phyloP scores from a whole-genome alignment of 2,113 vertebrate species.

The Castor canadensis region DNA sequence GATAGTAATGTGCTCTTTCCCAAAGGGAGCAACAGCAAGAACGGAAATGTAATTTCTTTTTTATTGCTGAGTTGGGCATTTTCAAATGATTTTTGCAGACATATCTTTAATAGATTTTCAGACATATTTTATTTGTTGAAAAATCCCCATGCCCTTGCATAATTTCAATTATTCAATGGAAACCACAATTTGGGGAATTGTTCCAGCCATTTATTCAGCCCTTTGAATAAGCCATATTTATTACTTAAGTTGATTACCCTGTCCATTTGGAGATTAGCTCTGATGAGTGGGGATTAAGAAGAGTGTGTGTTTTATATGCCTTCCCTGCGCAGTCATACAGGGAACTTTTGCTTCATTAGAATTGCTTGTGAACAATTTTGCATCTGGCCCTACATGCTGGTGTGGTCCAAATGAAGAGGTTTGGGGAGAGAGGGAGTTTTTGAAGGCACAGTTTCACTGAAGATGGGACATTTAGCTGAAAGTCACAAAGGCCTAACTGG shows the following conservation, averaged over 20 bases:
- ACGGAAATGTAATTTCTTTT: constrained; percentile 60
- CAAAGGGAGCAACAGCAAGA: constrained; percentile 69
- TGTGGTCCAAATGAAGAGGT: neutral
- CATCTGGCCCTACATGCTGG: neutral
- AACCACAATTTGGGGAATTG: constrained; percentile 48
- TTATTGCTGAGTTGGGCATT: constrained; percentile 69
- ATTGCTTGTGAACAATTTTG: neutral
- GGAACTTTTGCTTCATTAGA: neutral
- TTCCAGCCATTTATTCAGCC: constrained; percentile 63
- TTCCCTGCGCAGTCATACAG: neutral
- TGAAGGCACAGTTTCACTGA: neutral
- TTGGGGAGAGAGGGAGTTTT: neutral
- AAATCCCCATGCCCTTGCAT: constrained; percentile 70
- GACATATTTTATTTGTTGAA: constrained; percentile 64
- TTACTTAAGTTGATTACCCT: constrained; percentile 47
- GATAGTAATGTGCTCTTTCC: constrained; percentile 61
- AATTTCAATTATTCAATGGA: constrained; percentile 67
- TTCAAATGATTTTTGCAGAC: constrained; percentile 70
- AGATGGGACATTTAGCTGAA: neutral
- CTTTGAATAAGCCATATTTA: constrained; percentile 63
- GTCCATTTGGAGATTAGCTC: constrained; percentile 60
- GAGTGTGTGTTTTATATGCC: neutral
- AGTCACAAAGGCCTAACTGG: too few relatives aligned
- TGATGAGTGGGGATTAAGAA: constrained; percentile 6
- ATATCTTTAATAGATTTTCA: constrained; percentile 74